These are phyloP conservation scores for Xylota sylvarum DNA, from an alignment of 2,888 invertebrate genomes.

Conservation along the genomic window DNA sequence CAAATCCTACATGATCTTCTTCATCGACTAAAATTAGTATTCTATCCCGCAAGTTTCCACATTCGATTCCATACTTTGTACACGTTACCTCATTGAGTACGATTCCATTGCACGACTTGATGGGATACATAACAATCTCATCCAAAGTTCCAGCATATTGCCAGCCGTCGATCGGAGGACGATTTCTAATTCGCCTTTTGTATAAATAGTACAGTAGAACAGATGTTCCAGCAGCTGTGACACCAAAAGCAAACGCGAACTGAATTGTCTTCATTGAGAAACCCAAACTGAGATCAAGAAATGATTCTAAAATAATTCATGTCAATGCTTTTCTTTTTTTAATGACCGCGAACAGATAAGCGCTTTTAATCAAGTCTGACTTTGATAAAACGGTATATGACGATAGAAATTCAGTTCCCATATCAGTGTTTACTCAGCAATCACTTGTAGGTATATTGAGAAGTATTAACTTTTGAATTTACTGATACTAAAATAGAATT, in stretches of 20 bases:
- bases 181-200: constrained; percentile 19
- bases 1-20: constrained; percentile 23
- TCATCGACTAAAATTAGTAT: constrained; percentile 47
- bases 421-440: constrained; percentile 3
- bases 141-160: constrained; percentile 64
- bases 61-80: constrained; percentile 42
- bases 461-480: background rate
- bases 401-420: background rate
- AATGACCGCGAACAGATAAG: background rate
- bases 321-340: constrained; percentile 7
- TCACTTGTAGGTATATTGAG: background rate
- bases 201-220: constrained; percentile 11
- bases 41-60: constrained; percentile 31
- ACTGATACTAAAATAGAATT: background rate
- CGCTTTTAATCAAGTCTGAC: background rate
- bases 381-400: background rate
- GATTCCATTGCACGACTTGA: constrained; percentile 66
- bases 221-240: constrained; percentile 31
- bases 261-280: constrained; percentile 31
- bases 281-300: constrained; percentile 1
- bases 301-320: constrained; percentile 12
- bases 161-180: constrained; percentile 64
- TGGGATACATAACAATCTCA: constrained; percentile 67
- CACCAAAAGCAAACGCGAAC: constrained; percentile 32
- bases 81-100: constrained; percentile 44